phyloP scores from a whole-genome alignment of 2,113 vertebrate genomes.

The Patagioenas fasciata region DNA sequence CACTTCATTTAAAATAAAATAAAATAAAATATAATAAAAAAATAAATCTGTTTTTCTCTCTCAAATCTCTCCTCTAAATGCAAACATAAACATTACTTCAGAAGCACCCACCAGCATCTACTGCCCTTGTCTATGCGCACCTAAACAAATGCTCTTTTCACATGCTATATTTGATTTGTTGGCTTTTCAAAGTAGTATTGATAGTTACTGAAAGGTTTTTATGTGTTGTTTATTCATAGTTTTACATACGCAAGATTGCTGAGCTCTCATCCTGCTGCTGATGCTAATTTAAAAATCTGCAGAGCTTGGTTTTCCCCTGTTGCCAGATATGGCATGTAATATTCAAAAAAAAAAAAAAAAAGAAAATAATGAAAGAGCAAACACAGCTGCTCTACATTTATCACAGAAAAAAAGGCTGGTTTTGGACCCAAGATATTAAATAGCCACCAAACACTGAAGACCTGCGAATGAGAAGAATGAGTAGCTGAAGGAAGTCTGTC shows the following conservation, averaged over 20 bases:
- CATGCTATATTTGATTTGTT: conserved; percentile 52
- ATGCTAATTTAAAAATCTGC: conserved; percentile 45
- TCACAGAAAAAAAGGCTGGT: neutral
- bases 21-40: neutral
- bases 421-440: conserved; percentile 28
- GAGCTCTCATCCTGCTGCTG: conserved; percentile 54
- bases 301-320: conserved; percentile 8
- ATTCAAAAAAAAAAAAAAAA: conserved; percentile 9
- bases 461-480: neutral
- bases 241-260: conserved; percentile 69
- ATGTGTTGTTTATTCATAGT: conserved; percentile 22
- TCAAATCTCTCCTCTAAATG: conserved; percentile 50
- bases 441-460: conserved; percentile 60
- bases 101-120: conserved; percentile 49
- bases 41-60: conserved; percentile 51
- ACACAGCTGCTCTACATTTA: conserved; percentile 50
- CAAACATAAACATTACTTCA: conserved; percentile 66
- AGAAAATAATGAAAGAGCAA: neutral
- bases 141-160: conserved; percentile 68
- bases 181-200: conserved; percentile 72
- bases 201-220: conserved; percentile 67
- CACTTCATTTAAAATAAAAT: neutral
- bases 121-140: conserved; percentile 16
- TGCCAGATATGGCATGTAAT: neutral
- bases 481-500: neutral